Evolutionary conservation across 2,797 vertebrate species (phyloP), one percentile per base, ranked within the genome.

Genomic region (Gallinago solitaria): DNA sequence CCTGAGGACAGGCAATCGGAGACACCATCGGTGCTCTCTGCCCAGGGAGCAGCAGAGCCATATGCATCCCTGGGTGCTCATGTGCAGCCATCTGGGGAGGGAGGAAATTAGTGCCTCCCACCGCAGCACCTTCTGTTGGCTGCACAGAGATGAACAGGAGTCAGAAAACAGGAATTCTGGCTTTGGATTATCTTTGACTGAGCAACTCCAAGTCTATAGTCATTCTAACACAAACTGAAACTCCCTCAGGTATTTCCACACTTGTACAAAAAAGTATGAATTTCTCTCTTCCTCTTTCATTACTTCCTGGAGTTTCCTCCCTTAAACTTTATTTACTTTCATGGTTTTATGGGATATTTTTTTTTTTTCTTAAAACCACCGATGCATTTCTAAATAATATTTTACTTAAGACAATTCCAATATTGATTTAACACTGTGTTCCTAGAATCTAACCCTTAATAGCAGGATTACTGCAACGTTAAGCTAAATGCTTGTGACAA

Each of bases 401-500:
- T 84, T 90, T 51, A 53, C 65, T 78, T 83, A 70, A 89, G 90
- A 87, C 47, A 79, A 74, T 80, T 77, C 57, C 45, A 60, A 57
- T 76, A 90, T 71, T 87, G 81, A 95, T 90, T 87, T 89, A 89
- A 84, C 37, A 37, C 50, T 9, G 20, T 5, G 2, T 86, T 86
- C 85, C 77, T 77, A 86, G 77, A 90, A 93, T 65, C 41, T 59
- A 80, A 43, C 60, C 71, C 80, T 76, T 70, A 87, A 87, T 23
- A 93, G 86, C 67, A 57, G 30, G 79, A 13, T 74, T 84, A 82
- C 35, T 76, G 77, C 73, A 76, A 63, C 1, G 6, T 79, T 87
- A 74, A 56, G 63, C 51, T 87, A 94, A 95, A 93, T 1, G 2
- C 85, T 89, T 87, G 35, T 79, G 90, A 95, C 56, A 90, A 73